A percentile compares a stretch with the other conserved stretches of the same genome.
phyloP scores from a whole-genome alignment of 2,797 vertebrate genomes.

The Novumbra hubbsi region DNA sequence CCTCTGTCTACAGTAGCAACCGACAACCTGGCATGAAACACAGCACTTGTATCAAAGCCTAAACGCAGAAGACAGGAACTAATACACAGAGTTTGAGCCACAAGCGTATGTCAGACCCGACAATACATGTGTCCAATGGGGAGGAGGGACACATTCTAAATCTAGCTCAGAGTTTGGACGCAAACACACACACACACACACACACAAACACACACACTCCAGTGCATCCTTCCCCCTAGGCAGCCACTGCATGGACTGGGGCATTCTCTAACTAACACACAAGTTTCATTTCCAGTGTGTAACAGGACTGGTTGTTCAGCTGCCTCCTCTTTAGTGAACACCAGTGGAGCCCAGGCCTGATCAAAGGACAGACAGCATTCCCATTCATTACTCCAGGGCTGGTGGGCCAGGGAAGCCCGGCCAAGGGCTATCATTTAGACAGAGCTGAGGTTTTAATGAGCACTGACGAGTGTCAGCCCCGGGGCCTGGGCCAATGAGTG shows the following conservation, averaged over 20 bases:
- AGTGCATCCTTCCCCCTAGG: constrained; percentile 54
- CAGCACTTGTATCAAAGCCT: not conserved
- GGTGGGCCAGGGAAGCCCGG: constrained; percentile 16
- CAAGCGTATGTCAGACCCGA: not conserved
- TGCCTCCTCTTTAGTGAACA: constrained; percentile 55
- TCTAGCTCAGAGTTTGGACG: constrained; percentile 61
- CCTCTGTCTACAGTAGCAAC: not conserved
- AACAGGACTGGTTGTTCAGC: constrained; percentile 52
- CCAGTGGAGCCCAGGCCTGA: constrained; percentile 42
- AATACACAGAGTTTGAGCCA: not conserved
- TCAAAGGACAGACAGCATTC: constrained; percentile 49
- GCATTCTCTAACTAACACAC: constrained; percentile 44
- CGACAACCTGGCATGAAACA: not conserved
- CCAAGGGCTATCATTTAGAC: constrained; percentile 66
- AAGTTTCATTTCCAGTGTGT: constrained; percentile 62
- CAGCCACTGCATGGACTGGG: constrained; percentile 14
- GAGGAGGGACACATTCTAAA: constrained; percentile 28
- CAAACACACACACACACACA: constrained; percentile 44
- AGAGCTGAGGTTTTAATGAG: constrained; percentile 68
- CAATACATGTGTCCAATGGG: not conserved
- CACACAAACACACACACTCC: constrained; percentile 45
- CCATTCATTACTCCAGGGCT: not conserved
- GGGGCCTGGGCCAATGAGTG: constrained; percentile 39
- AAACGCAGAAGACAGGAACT: constrained; percentile 28
- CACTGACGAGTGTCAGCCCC: constrained; percentile 59